Conservation (phyloP, 2,797 vertebrate genomes). For the Cetoscarus ocellatus region DNA sequence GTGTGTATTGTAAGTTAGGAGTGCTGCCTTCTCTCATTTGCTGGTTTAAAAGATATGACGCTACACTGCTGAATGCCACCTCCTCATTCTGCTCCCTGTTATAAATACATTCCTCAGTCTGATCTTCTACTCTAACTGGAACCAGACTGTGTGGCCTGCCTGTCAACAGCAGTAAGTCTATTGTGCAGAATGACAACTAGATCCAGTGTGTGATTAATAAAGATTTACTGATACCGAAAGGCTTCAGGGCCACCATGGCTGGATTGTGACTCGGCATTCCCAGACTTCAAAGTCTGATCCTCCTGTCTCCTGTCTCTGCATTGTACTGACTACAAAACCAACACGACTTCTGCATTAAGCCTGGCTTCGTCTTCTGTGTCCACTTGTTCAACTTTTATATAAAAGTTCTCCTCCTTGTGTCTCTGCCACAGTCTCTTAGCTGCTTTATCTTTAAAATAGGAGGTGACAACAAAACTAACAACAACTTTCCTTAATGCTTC, state of each 20-base stretch:
- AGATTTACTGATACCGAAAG: slow-evolving; percentile 45
- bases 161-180: slow-evolving; percentile 24
- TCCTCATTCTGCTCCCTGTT: slow-evolving; percentile 26
- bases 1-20: slow-evolving; percentile 54
- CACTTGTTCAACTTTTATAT: slow-evolving; percentile 24
- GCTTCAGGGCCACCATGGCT: slow-evolving; percentile 29
- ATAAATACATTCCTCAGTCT: slow-evolving; percentile 5
- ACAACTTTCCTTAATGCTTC: slow-evolving; percentile 26
- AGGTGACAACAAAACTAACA: slow-evolving; percentile 23
- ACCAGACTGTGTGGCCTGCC: slow-evolving; percentile 30
- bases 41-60: slow-evolving; percentile 8
- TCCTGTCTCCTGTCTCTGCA: slow-evolving; percentile 23
- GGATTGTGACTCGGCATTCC: slow-evolving; percentile 20
- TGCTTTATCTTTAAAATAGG: slow-evolving; percentile 27
- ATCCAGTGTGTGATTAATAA: slow-evolving; percentile 40
- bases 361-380: background rate
- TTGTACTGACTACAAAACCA: slow-evolving; percentile 27
- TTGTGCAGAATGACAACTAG: slow-evolving; percentile 22
- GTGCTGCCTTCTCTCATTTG: slow-evolving; percentile 27
- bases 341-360: slow-evolving; percentile 14
- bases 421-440: slow-evolving; percentile 22
- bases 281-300: slow-evolving; percentile 26
- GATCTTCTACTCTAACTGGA: slow-evolving; percentile 19
- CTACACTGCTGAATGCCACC: slow-evolving; percentile 29
- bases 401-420: slow-evolving; percentile 18